Base-by-base conservation (phyloP, 1,140 invertebrate genomes). In the Bradysia coprophila region DNA sequence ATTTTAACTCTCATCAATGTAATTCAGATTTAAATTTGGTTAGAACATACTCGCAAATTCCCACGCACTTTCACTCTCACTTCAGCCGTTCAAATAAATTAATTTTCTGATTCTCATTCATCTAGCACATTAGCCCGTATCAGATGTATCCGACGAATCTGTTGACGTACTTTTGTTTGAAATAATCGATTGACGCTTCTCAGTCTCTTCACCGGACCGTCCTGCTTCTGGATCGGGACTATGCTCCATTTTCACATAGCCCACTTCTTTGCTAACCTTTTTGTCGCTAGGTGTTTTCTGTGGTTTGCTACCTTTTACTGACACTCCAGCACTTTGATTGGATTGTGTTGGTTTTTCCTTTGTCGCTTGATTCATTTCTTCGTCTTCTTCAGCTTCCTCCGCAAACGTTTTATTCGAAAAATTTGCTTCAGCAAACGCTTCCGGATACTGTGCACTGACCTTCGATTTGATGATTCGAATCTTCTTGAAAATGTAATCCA, bases 371-470 rank as follows among this genome's bases (percentile, higher is more conserved):
- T n/a, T n/a, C n/a, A n/a, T n/a, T 42, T 68, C 64, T 8, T 67
- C 63, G 42, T 72, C 68, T 45, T 72, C 71, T 23, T 70, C 57
- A 16, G 66, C 72, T 53, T 72, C 70, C 56, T 76, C 75, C 0
- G 71, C 69, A 47, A 71, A 57, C 46, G 71, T 74, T 48, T 68
- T 73, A 1, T 52, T 45, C 15, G 44, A 46, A 1, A 66, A 62
- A 38, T 64, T 56, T 40, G 71, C 71, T 33, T 78, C 66, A 1
- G 78, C 77, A 45, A 84, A 90, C n/a, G 81, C 81, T 54, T 87
- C 74, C 21, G 89, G 86, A 68, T 91, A 89, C 54, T 90, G 85
- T 32, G 75, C 68, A 51, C 72, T 76, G 4, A 93, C 51, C 65
- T 90, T 92, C 36, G 72, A 73, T 56, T 87, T 92, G 6, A 93